These are phyloP conservation scores for Pteria penguin DNA, from an alignment of 2,888 invertebrate species.

Conservation along the genomic window DNA sequence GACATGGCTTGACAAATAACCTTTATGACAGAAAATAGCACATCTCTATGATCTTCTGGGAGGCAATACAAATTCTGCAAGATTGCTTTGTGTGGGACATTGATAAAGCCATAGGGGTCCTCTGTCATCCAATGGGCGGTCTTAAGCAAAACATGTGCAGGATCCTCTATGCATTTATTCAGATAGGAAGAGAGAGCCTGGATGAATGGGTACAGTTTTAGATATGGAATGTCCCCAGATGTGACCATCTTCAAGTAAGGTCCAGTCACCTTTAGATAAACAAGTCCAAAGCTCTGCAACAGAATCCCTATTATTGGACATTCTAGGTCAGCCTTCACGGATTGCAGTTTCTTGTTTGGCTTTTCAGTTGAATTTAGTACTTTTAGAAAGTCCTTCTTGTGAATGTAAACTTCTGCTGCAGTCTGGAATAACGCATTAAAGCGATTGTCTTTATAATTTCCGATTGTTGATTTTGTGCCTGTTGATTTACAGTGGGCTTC, in stretches of 20 bases:
- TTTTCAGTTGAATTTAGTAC: constrained; percentile 28
- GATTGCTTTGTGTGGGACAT: background rate
- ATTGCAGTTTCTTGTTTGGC: constrained; percentile 43
- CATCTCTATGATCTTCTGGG: background rate
- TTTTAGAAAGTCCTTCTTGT: constrained; percentile 35
- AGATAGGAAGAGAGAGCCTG: constrained; percentile 8
- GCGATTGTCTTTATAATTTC: constrained; percentile 47
- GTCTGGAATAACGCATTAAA: constrained; percentile 49
- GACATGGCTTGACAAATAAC: constrained; percentile 20
- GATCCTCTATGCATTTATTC: constrained; percentile 9
- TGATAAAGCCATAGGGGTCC: background rate
- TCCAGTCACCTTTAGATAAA: constrained; percentile 44
- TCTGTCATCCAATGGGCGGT: background rate
- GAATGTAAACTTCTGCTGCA: constrained; percentile 32
- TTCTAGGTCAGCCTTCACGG: constrained; percentile 39
- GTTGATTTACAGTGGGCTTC: constrained; percentile 40
- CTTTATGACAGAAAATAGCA: constrained; percentile 19
- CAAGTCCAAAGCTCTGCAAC: constrained; percentile 35
- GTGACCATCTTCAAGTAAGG: constrained; percentile 48
- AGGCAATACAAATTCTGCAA: background rate
- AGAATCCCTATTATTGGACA: constrained; percentile 11
- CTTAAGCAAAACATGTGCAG: background rate
- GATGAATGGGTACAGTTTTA: constrained; percentile 39
- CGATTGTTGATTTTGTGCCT: constrained; percentile 46
- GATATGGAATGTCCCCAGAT: constrained; percentile 33